phyloP scores from a whole-genome alignment of 2,113 vertebrate species.

The Phalacrocorax aristotelis region DNA sequence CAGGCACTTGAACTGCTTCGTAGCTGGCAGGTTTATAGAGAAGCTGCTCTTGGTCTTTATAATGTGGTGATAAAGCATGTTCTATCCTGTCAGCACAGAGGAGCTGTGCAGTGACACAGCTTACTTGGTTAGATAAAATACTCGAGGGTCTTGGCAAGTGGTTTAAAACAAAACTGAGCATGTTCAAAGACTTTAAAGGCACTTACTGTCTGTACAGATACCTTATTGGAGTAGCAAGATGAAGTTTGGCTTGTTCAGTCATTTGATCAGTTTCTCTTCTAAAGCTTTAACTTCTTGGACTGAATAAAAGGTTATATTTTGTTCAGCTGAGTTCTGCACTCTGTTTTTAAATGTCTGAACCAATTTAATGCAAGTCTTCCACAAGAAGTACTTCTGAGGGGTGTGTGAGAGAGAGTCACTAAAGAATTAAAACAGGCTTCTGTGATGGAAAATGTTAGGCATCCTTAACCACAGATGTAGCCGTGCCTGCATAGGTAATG shows the following conservation, averaged over 20 bases:
- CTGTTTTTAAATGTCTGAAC: not conserved
- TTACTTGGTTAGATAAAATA: not conserved
- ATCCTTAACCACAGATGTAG: not conserved
- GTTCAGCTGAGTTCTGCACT: not conserved
- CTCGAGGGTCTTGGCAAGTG: not conserved
- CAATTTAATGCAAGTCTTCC: not conserved
- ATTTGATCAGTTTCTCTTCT: not conserved
- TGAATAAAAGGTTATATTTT: not conserved
- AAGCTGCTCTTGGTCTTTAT: not conserved
- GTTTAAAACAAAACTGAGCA: not conserved
- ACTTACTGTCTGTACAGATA: not conserved
- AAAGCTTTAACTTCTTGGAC: not conserved
- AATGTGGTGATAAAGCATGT: not conserved
- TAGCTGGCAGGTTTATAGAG: not conserved
- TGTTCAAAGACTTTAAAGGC: not conserved
- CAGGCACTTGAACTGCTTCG: not conserved
- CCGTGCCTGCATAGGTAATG: not conserved
- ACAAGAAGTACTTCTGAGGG: not conserved
- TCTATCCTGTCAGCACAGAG: not conserved
- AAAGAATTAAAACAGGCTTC: not conserved
- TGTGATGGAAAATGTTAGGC: slow-evolving; percentile 9
- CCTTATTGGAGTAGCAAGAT: not conserved
- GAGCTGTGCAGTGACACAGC: not conserved
- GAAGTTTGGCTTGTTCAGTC: not conserved
- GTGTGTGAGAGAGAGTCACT: not conserved